Base-by-base conservation (phyloP, 2,888 invertebrate genomes). In the Dexiosoma caninum region DNA sequence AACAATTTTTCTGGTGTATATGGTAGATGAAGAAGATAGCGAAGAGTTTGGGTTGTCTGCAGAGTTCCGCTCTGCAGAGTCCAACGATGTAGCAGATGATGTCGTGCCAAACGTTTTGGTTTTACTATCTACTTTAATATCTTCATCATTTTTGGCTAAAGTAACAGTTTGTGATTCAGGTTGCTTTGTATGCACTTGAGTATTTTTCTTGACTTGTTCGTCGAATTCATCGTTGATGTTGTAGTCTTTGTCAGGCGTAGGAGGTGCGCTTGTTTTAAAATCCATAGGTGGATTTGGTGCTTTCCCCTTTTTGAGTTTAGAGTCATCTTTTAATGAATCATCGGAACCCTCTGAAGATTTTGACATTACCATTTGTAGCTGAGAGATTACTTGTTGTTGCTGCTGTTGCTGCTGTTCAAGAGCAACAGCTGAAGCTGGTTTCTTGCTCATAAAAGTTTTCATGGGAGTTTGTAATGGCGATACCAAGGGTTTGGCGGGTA, bases 401-500 rank as follows among this genome's bases (percentile, higher is more conserved):
- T 86, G 72, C 10, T 75, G 74, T 4, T 64, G 64, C 19, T 64
- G 32, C 7, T 55, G 55, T 16, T 55, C 44, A 14, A 30, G 87
- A 71, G 83, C 84, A 16, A 83, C 85, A 84, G 87, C 85, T n/a
- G 85, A 84, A 44, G 46, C 14, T 21, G 72, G 16, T 84, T 93
- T 92, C 83, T 93, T 92, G 83, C 92, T 90, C 83, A 92, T 90
- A 84, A 93, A 90, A 14, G 89, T 87, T 79, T 91, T 93, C 85
- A 93, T 91, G 71, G 91, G 90, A 55, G 92, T 92, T 81, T 77
- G 83, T 19, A 77, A 80, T 16, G 84, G 78, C 23, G 83, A 64
- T 7, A 92, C 90, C 5, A 92, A 91, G 0, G 95, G 95, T 89
- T 95, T 95, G 78, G 93, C 93, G 9, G 95, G 95, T 79, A 95